A percentile compares a stretch with the other conserved stretches of the same genome.
Evolutionary conservation across 2,797 vertebrate species (phyloP).

Genomic region (Acridotheres tristis): DNA sequence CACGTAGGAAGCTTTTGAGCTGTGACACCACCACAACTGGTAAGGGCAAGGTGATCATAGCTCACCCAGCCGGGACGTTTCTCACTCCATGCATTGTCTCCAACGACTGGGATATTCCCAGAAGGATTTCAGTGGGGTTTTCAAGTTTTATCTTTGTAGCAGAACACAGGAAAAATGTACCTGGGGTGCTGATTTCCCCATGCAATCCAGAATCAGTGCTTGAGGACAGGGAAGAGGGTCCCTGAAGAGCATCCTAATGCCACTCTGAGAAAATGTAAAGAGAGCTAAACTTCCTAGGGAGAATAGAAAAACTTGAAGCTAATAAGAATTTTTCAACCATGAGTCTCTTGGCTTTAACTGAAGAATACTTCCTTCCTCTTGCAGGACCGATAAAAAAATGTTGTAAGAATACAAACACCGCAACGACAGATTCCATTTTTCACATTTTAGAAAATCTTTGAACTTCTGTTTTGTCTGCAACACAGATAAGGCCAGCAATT

Average conservation of each 20-base stretch:
- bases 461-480: neutral
- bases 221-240: accelerated
- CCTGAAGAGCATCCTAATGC: neutral
- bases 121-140: neutral
- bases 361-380: neutral
- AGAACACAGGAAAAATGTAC: neutral
- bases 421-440: neutral
- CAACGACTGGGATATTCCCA: neutral
- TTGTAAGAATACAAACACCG: neutral
- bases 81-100: accelerated
- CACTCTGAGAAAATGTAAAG: neutral
- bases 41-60: neutral
- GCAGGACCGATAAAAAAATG: neutral
- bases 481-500: neutral
- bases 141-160: neutral
- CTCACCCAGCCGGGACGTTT: neutral
- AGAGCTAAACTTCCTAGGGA: neutral
- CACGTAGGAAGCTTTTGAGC: neutral
- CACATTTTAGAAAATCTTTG: neutral
- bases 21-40: neutral
- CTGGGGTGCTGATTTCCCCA: neutral
- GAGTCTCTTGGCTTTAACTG: neutral
- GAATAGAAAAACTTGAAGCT: neutral
- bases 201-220: neutral
- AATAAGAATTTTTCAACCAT: neutral